Conservation (phyloP, 2,888 invertebrate species). For the Cosmia trapezina region DNA sequence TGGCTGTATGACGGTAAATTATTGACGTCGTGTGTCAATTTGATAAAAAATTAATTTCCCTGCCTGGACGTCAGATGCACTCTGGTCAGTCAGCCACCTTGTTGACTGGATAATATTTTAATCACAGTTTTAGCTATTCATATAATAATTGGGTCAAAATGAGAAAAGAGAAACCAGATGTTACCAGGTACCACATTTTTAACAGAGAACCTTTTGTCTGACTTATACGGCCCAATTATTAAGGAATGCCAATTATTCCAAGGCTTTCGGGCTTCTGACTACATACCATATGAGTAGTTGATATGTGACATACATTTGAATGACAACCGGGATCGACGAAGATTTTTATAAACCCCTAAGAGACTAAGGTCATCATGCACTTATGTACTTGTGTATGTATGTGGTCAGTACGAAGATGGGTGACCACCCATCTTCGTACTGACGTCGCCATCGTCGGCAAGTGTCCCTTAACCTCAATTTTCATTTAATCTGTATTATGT, state of each 20-base stretch:
- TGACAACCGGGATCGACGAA: not conserved
- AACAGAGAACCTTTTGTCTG: not conserved
- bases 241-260: slow-evolving; percentile 5
- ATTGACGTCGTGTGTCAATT: not conserved
- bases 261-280: slow-evolving; percentile 1
- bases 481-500: not conserved
- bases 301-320: not conserved
- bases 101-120: not conserved
- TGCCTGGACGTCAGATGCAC: not conserved
- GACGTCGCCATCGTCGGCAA: too few relatives aligned
- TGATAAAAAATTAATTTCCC: not conserved
- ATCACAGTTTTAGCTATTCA: not conserved
- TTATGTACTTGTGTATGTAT: too few relatives aligned
- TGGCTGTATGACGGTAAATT: not conserved
- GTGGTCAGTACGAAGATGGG: too few relatives aligned
- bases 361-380: too few relatives aligned
- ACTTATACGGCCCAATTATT: not conserved
- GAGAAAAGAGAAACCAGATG: not conserved
- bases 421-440: not conserved
- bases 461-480: not conserved
- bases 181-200: not conserved
- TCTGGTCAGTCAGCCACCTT: not conserved
- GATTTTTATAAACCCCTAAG: too few relatives aligned
- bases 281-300: not conserved
- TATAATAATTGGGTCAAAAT: not conserved